A percentile compares a stretch with the other conserved stretches of the same genome.
Conservation (phyloP, 2,888 invertebrate species). For the Caenorhabditis sp. region DNA sequence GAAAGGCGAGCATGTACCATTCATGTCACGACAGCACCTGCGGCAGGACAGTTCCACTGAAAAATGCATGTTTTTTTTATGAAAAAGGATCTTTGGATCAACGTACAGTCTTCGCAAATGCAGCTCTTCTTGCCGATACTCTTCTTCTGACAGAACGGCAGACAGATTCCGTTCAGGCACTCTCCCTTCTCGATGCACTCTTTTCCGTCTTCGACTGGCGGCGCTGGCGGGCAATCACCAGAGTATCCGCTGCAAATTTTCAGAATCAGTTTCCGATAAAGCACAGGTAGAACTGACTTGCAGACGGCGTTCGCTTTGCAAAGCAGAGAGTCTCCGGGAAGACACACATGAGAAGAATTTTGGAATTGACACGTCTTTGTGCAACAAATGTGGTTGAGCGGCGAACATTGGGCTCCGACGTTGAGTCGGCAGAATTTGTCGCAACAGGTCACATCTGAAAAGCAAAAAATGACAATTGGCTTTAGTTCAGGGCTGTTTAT, state of each 20-base stretch:
- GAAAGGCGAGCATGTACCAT: conserved; percentile 80
- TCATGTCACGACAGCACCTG: conserved; percentile 85
- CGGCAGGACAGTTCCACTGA: conserved; percentile 93
- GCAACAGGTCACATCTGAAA: conserved; percentile 52
- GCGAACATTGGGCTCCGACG: conserved; percentile 83
- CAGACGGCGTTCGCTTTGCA: conserved; percentile 89
- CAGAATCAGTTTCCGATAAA: neutral
- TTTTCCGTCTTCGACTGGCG: conserved; percentile 89
- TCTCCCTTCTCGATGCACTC: conserved; percentile 91
- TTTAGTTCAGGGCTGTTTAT: too few species aligned
- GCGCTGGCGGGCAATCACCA: conserved; percentile 89
- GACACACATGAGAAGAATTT: conserved; percentile 84
- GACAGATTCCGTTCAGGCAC: conserved; percentile 91
- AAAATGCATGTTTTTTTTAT: conserved; percentile 68
- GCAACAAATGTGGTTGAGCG: conserved; percentile 96
- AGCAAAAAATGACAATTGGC: too few species aligned
- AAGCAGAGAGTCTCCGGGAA: conserved; percentile 91
- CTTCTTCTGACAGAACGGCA: conserved; percentile 94
- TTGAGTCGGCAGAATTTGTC: conserved; percentile 49
- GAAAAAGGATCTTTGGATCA: too few species aligned
- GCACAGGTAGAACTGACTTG: conserved; percentile 72
- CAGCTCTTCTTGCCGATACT: conserved; percentile 88
- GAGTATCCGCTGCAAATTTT: conserved; percentile 84
- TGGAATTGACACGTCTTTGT: conserved; percentile 89
- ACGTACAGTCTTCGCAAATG: conserved; percentile 93